Evolutionary conservation across 2,113 vertebrate species (phyloP).

Genomic region (Castor canadensis): DNA sequence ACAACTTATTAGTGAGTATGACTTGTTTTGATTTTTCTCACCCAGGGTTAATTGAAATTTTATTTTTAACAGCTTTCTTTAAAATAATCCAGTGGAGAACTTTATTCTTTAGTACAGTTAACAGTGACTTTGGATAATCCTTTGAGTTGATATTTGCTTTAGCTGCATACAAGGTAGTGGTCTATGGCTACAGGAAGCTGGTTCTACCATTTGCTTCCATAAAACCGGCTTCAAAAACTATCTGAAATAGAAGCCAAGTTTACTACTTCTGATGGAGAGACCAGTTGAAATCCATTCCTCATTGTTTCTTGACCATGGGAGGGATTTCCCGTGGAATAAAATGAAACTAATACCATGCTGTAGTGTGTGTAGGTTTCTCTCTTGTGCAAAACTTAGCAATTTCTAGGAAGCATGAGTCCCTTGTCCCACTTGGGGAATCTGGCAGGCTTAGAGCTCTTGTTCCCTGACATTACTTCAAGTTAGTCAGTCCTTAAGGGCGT

Average conservation of each 20-base stretch:
- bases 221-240: conserved; percentile 47
- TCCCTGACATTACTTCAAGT: background rate
- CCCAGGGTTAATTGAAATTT: too few relatives aligned
- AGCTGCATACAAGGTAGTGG: background rate
- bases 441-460: background rate
- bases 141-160: background rate
- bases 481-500: background rate
- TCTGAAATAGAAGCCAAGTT: conserved; percentile 58
- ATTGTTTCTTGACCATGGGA: background rate
- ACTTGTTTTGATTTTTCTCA: conserved; percentile 48
- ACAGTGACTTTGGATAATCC: conserved; percentile 9
- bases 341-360: background rate
- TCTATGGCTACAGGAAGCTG: conserved; percentile 52
- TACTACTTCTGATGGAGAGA: conserved; percentile 68
- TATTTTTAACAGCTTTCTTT: conserved; percentile 29
- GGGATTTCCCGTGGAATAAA: background rate
- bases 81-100: too few relatives aligned
- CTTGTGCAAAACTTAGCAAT: background rate
- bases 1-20: background rate
- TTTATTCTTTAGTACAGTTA: too few relatives aligned
- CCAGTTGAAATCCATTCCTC: conserved; percentile 47
- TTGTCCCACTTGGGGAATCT: conserved; percentile 16
- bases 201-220: conserved; percentile 44
- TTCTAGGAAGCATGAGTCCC: background rate
- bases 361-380: background rate